Evolutionary conservation across 1,140 invertebrate species (phyloP), one percentile per base, ranked within the genome.

Genomic region (Steinernema khuongi): DNA sequence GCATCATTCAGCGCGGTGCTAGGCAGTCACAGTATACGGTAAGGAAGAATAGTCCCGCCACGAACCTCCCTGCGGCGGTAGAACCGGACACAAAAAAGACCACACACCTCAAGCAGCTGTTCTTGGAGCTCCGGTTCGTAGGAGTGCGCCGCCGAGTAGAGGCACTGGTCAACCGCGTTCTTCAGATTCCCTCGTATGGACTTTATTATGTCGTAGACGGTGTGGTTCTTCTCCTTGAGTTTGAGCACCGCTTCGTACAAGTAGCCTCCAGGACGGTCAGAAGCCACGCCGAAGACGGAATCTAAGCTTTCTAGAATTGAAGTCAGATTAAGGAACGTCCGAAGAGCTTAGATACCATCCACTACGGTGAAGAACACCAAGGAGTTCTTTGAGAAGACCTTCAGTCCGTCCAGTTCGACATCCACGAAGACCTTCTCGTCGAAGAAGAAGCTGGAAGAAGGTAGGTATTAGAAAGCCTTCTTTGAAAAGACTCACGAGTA

Each of bases 381-480:
- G 0, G 7, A n/a, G 7, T n/a, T 0, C 18, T 31, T 31, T 36
- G 22, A 68, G 50, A 70, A 75, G 26, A 74, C 36, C 29, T 74
- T 74, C 7, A 74, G 7, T n/a, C 72, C 71, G 70, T 74, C 72
- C 22, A 29, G 31, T 43, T 74, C 72, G 4, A 74, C 31, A 19
- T 36, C 72, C 19, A 74, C 29, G 72, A 73, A 32, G 19, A 60
- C 50, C 22, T 60, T 60, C 4, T 60, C 50, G 22, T 7, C 4
- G 14, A 60, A 4, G 26, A 4, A 4, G 11, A 14, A 11, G 4
- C 50, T 60, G 11, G 26, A 60, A 14, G 4, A 4, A 2, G 22
- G 4, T 60, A 60, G 22, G 4, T 14, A 60, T 7, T 22, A 17
- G 19, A 4, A 17, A 7, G 26, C 14, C 22, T 14, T 26, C 19